A percentile compares a stretch with the other conserved stretches of the same genome.
Conservation (phyloP, 2,113 vertebrate species). For the Mormoops blainvillei region DNA sequence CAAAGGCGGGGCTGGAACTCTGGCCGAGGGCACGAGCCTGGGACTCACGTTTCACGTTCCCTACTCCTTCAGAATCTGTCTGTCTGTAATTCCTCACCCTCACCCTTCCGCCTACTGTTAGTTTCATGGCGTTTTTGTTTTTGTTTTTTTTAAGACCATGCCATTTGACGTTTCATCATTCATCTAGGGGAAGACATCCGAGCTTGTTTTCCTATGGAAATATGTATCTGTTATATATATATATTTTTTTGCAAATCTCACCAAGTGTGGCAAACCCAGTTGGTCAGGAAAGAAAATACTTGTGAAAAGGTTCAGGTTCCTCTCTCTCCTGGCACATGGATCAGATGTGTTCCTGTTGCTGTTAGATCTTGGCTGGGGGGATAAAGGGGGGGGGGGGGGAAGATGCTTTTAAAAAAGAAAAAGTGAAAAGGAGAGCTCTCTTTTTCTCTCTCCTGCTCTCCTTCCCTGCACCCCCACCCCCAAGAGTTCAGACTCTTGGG, state of each 20-base stretch:
- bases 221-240: slow-evolving; percentile 67
- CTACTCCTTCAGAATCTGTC: slow-evolving; percentile 66
- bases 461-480: not conserved
- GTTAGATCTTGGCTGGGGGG: slow-evolving; percentile 18
- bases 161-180: slow-evolving; percentile 80
- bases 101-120: slow-evolving; percentile 53
- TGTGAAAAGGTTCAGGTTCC: slow-evolving; percentile 29
- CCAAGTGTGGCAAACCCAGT: slow-evolving; percentile 43
- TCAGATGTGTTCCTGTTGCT: slow-evolving; percentile 45
- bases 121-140: slow-evolving; percentile 67
- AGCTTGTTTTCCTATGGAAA: slow-evolving; percentile 83
- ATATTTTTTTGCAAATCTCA: slow-evolving; percentile 72
- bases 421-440: slow-evolving; percentile 51
- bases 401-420: slow-evolving; percentile 46
- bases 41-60: slow-evolving; percentile 63
- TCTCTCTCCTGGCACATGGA: not conserved
- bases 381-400: not conserved
- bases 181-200: slow-evolving; percentile 76
- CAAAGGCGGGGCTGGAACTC: slow-evolving; percentile 74
- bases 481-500: not conserved
- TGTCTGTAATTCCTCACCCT: slow-evolving; percentile 57
- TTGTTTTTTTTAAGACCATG: slow-evolving; percentile 76
- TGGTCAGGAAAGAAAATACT: slow-evolving; percentile 51
- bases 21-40: slow-evolving; percentile 60
- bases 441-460: not conserved